These are phyloP conservation scores for Zoroaster sp. DNA, from an alignment of 53 echinoderm and acorn worm species.

Conservation along the genomic window DNA sequence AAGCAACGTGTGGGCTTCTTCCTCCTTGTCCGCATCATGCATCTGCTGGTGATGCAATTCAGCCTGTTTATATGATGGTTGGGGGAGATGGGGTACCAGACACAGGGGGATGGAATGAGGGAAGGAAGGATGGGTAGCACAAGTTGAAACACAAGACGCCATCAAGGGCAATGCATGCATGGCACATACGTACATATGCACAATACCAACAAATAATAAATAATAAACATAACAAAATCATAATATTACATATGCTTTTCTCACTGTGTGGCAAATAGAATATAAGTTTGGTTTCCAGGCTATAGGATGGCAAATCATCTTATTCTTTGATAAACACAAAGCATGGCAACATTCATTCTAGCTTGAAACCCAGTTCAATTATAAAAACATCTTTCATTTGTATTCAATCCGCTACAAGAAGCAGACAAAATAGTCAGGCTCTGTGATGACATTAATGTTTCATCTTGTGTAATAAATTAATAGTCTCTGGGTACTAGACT, in stretches of 20 bases:
- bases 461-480: not conserved
- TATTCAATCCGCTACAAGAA: not conserved
- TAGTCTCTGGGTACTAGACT: not conserved
- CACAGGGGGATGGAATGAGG: not conserved
- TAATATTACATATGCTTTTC: not conserved
- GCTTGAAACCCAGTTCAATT: not conserved
- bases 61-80: constrained; percentile 67
- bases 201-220: not conserved
- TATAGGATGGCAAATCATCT: not conserved
- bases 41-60: constrained; percentile 87
- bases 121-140: constrained; percentile 37
- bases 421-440: not conserved
- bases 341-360: not conserved
- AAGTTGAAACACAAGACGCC: constrained; percentile 56
- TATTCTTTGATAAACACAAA: too few relatives aligned
- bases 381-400: not conserved
- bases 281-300: not conserved
- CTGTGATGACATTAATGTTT: not conserved
- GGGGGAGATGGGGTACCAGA: not conserved
- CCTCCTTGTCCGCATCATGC: constrained; percentile 90
- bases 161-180: constrained; percentile 54
- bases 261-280: not conserved
- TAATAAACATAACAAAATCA: not conserved
- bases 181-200: not conserved
- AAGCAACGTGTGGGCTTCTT: constrained; percentile 84